Base-by-base conservation (phyloP, 2,797 vertebrate species). In the Pseudochirops cupreus region DNA sequence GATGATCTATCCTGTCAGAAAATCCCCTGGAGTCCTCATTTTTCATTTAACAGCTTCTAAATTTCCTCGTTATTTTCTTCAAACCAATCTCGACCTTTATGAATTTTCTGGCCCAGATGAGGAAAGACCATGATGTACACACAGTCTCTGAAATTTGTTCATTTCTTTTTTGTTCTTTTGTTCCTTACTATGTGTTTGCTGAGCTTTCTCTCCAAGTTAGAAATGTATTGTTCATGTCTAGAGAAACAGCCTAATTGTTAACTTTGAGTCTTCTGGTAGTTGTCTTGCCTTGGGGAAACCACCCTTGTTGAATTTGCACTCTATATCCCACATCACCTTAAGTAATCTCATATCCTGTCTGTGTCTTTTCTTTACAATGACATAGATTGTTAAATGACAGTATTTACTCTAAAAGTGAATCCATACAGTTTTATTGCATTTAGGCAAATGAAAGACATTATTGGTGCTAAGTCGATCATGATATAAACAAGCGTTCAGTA, bases 1-100 rank as follows among this genome's bases (percentile, higher is more conserved):
- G 13, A n/a, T n/a, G 33, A n/a, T n/a, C 0, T n/a, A 67, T 67
- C 4, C 12, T 1, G 0, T 4, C 16, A 5, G 12, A n/a, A 67
- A 67, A 33, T 5, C 13, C 62, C 16, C 13, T n/a, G 3, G 31
- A 67, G 4, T 67, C n/a, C 31, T 67, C 1, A 1, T 67, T 67
- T 62, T 62, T 33, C 13, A 1, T 16, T 16, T 67, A 62, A 33
- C 31, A n/a, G 62, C 12, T 67, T 67, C 13, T 67, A 12, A 67
- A 67, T 67, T 67, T 67, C 62, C 62, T n/a, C 33, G 16, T n/a
- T n/a, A n/a, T 67, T n/a, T n/a, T 67, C 31, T 16, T n/a, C 62
- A 67, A 67, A 67, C 13, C 33, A 67, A 5, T 67, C 58, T 59
- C 33, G 59, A 62, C 13, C 4, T 33, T 62, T 33, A 1, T 62